Base-by-base conservation (phyloP, 2,797 vertebrate genomes). In the Lutjanus argentimaculatus region DNA sequence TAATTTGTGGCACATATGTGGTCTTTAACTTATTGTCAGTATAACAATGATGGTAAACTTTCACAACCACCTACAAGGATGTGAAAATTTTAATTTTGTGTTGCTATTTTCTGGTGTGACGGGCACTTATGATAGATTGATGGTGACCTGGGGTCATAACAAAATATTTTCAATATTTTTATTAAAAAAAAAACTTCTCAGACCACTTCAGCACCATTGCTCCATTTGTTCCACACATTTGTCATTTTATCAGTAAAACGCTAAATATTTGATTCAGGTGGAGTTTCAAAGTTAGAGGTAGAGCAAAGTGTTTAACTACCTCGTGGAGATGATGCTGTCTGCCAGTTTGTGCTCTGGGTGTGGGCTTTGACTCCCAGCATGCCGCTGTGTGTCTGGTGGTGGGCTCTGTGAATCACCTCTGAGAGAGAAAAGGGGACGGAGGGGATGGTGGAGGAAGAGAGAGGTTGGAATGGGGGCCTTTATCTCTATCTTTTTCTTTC, bases 301-400 rank as follows among this genome's bases (percentile, higher is more conserved):
- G 25, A 30, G 25, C 25, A 30, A 4, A 30, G 14, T 3, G 0
- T 52, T 5, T 16, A 21, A 9, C 10, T 21, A 0, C 14, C 8
- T 9, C 11, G n/a, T 21, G 15, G 40, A 55, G 40, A 22, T 30
- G 72, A 72, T 9, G 75, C 67, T 58, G 1, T 59, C 22, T 58
- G 75, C 56, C 42, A 13, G 42, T 19, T 46, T 53, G 63, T 67
- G 25, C 52, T 74, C 22, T 25, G 62, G 75, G 45, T 62, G 51
- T 17, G 52, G 76, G 30, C n/a, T 4, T 71, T 17, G 75, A 46
- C 63, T 91, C 83, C 88, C 83, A 85, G 83, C 84, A 84, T 90
- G 83, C 75, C 25, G 30, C 70, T 17, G 69, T 81, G 72, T 43
- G 48, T 79, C 22, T 1, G 67, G 79, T 82, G 86, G 61, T 66